Conservation (phyloP, 2,113 vertebrate genomes). For the Hystrix brachyura region DNA sequence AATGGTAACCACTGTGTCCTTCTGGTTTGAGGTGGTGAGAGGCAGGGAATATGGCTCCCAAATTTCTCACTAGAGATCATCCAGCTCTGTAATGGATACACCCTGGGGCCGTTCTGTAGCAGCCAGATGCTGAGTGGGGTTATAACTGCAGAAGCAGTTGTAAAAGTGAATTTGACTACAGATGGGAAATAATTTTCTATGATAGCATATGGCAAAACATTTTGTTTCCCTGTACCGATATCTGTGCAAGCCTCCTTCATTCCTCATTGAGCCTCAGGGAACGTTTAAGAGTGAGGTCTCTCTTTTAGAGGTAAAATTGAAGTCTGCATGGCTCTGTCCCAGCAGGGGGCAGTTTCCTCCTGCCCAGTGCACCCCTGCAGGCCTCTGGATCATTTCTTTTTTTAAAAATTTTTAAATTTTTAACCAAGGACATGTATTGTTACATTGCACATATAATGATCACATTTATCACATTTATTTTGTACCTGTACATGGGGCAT, state of each 20-base stretch:
- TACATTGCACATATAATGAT: too few relatives aligned
- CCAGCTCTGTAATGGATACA: constrained; percentile 50
- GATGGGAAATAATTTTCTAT: constrained; percentile 55
- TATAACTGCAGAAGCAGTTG: background rate
- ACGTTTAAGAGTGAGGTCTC: background rate
- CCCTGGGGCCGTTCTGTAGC: background rate
- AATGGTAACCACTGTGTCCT: constrained; percentile 53
- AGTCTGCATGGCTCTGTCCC: background rate
- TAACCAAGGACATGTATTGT: too few relatives aligned
- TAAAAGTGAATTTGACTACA: constrained; percentile 48
- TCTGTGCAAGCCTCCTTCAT: background rate
- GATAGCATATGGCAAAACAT: constrained; percentile 31
- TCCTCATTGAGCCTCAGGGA: background rate
- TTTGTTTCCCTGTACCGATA: background rate
- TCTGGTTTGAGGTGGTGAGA: background rate
- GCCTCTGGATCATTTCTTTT: background rate
- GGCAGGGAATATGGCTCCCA: background rate
- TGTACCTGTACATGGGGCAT: too few relatives aligned
- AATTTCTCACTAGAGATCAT: constrained; percentile 47
- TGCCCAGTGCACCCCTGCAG: rapidly evolving
- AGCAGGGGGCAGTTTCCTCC: constrained; percentile 28
- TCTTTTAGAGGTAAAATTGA: background rate
- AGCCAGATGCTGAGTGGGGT: background rate
- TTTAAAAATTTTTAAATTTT: too few relatives aligned
- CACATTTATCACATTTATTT: too few relatives aligned